Evolutionary conservation across 2,888 invertebrate genomes (phyloP).

Genomic region (Caenorhabditis japonica): DNA sequence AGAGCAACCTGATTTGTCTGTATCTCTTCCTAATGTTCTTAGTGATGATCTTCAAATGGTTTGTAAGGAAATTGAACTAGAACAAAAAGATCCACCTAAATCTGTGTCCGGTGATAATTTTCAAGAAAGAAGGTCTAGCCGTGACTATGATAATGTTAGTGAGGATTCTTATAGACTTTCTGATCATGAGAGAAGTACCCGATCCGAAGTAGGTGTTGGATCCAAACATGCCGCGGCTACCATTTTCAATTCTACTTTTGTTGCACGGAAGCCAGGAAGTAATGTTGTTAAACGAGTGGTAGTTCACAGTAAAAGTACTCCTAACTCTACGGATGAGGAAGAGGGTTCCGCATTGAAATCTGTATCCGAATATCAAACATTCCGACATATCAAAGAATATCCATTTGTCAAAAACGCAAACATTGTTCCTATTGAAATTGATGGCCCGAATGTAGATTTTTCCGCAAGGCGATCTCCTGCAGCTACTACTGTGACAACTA

Average conservation of each 20-base stretch:
- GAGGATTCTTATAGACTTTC: conserved; percentile 75
- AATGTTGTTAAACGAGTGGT: conserved; percentile 73
- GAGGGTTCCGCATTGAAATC: conserved; percentile 53
- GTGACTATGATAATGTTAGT: conserved; percentile 70
- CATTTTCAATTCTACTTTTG: conserved; percentile 68
- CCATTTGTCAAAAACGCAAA: conserved; percentile 53
- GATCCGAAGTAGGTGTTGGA: conserved; percentile 57
- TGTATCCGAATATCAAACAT: conserved; percentile 54
- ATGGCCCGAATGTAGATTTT: conserved; percentile 69
- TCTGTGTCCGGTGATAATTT: conserved; percentile 74
- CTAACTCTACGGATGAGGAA: conserved; percentile 62
- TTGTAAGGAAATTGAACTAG: conserved; percentile 61
- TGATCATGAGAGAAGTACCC: conserved; percentile 64
- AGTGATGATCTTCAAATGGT: conserved; percentile 69
- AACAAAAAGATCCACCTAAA: conserved; percentile 64
- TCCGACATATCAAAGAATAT: conserved; percentile 57
- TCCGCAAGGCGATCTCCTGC: conserved; percentile 31
- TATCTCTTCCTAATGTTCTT: conserved; percentile 75
- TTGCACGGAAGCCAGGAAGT: conserved; percentile 71
- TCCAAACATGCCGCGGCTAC: conserved; percentile 51
- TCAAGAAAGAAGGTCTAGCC: conserved; percentile 54
- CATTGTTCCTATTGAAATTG: conserved; percentile 72
- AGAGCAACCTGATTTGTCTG: conserved; percentile 60
- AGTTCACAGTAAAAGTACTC: conserved; percentile 58
- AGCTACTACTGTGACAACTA: conserved; percentile 11